Base-by-base conservation (phyloP, 2,797 vertebrate genomes). In the Phrynocephalus guinanensis region DNA sequence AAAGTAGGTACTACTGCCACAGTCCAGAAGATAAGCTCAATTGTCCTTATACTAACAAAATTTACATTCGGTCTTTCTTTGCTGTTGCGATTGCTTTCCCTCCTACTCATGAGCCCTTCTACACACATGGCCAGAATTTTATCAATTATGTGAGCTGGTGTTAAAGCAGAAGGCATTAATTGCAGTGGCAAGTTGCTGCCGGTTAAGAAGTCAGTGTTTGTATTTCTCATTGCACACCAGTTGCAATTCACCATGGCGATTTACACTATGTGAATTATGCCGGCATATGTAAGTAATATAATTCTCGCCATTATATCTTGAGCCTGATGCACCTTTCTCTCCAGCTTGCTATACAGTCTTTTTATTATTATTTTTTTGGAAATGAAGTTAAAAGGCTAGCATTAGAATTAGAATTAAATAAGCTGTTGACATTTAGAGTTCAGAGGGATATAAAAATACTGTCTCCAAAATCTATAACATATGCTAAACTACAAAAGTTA, bases 391-490 rank as follows among this genome's bases (percentile, higher is more conserved):
- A 79, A 48, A 5, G 10, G n/a, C 26, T 76, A 68, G 11, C 38
- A 82, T 76, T 87, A 76, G 72, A 82, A 67, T 87, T 82, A 82
- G 80, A 77, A 68, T 87, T 77, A 78, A 83, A 76, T 77, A 77
- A 87, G 48, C 50, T 70, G 73, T 83, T 87, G 48, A 87, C 71
- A 88, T 56, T 71, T 30, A 82, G 48, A 66, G 81, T 89, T 77
- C 15, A 91, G 79, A 38, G 90, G 66, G 92, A 77, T 72, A 81
- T 38, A 76, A 38, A 67, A 60, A 26, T 86, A 48, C 72, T 33
- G 56, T 68, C 87, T 90, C 70, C n/a, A 50, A 89, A 60, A 90
- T 63, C 30, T 44, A 24, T 85, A 80, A 85, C 82, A 84, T 79
- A 26, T 84, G n/a, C 56, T 85, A 68, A 85, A 60, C 83, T 82